Evolutionary conservation across 1,140 invertebrate genomes (phyloP).

Genomic region (Aphidius ervi): DNA sequence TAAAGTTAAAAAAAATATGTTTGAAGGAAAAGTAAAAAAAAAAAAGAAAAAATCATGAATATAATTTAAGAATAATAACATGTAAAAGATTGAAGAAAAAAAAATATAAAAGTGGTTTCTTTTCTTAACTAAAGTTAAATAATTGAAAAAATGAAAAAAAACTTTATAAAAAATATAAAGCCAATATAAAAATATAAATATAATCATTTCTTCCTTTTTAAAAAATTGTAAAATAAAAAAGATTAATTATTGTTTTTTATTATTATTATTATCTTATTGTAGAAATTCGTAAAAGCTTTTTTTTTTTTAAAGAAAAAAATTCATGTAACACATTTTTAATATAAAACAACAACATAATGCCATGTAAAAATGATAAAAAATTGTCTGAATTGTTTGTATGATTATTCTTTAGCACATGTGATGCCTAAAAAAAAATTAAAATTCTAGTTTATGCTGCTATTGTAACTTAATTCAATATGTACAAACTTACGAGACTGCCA

Average conservation of each 20-base stretch:
- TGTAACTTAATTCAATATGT: conserved; percentile 48
- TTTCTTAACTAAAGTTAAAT: too few species aligned
- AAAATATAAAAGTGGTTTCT: not conserved
- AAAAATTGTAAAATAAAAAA: conserved; percentile 3
- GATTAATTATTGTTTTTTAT: conserved; percentile 23
- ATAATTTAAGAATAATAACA: not conserved
- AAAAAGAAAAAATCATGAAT: not conserved
- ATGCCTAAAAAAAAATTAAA: conserved; percentile 34
- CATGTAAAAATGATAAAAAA: not conserved
- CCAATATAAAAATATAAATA: too few species aligned
- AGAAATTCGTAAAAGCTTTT: conserved; percentile 6
- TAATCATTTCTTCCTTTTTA: conserved; percentile 23
- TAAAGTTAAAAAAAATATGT: conserved; percentile 3
- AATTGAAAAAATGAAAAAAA: not conserved
- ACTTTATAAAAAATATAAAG: conserved; percentile 7
- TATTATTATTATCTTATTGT: conserved; percentile 35
- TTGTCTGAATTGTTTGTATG: conserved; percentile 34
- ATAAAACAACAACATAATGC: too few species aligned
- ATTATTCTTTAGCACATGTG: conserved; percentile 38
- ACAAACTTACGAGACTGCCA: conserved; percentile 47
- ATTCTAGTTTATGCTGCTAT: conserved; percentile 34
- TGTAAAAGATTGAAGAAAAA: conserved; percentile 8
- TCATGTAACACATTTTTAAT: not conserved
- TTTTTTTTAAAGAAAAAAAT: not conserved
- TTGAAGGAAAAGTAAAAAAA: conserved; percentile 21